Evolutionary conservation across 2,888 invertebrate species (phyloP).

Genomic region (Alloplasta piceator): DNA sequence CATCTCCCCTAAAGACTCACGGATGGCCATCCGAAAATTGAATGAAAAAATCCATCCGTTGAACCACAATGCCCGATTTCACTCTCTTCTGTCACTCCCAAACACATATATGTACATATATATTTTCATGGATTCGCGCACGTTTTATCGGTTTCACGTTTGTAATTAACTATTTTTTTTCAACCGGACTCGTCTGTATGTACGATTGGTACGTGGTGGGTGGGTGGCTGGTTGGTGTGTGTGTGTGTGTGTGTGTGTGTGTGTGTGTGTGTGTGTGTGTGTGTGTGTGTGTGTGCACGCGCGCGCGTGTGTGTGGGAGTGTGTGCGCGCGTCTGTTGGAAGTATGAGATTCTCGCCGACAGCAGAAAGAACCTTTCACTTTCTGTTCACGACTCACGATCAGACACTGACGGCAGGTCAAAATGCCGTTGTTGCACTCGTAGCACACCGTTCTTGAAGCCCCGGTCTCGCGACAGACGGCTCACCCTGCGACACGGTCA

Average conservation of each 20-base stretch:
- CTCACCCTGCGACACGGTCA: slow-evolving; percentile 43
- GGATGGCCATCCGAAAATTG: too few species aligned
- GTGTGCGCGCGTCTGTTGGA: slow-evolving; percentile 16
- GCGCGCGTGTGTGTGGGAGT: slow-evolving; percentile 2
- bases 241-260: slow-evolving; percentile 3
- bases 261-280: not conserved
- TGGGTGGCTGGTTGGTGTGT: not conserved
- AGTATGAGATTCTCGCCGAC: slow-evolving; percentile 54
- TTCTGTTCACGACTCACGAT: slow-evolving; percentile 69
- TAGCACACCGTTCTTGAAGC: slow-evolving; percentile 61
- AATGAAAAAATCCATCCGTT: too few species aligned
- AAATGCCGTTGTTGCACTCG: slow-evolving; percentile 75
- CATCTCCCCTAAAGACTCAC: too few species aligned
- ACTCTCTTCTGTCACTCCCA: too few species aligned
- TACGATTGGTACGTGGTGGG: not conserved
- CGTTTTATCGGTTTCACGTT: not conserved
- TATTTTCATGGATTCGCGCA: slow-evolving; percentile 1
- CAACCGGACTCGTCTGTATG: not conserved
- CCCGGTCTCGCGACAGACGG: slow-evolving; percentile 62
- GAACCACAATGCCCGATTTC: too few species aligned
- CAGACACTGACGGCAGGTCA: slow-evolving; percentile 82
- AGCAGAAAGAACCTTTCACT: slow-evolving; percentile 61
- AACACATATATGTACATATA: not conserved
- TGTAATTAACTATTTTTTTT: not conserved
- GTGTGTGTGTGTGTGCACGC: slow-evolving; percentile 5